Evolutionary conservation across 1,140 invertebrate species (phyloP).

Genomic region (Platyura marginata): DNA sequence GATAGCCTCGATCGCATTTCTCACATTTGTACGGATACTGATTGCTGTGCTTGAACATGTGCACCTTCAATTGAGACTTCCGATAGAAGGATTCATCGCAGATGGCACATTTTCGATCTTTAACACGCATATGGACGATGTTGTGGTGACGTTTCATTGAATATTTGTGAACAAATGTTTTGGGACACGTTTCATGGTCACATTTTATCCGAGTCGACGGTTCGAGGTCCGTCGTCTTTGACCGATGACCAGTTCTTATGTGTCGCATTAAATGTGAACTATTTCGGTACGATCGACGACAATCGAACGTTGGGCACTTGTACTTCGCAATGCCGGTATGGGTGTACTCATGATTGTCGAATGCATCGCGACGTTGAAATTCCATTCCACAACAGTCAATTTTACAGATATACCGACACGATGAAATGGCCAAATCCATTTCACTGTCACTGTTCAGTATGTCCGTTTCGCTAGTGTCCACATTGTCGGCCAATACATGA

Average conservation of each 20-base stretch:
- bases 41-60: slow-evolving; percentile 16
- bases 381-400: not conserved
- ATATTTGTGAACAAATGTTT: slow-evolving; percentile 13
- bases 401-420: not conserved
- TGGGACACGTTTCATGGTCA: slow-evolving; percentile 10
- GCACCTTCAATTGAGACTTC: slow-evolving; percentile 16
- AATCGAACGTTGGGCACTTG: slow-evolving; percentile 14
- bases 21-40: slow-evolving; percentile 14
- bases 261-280: slow-evolving; percentile 17
- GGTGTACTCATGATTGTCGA: not conserved
- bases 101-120: slow-evolving; percentile 12
- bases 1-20: slow-evolving; percentile 16
- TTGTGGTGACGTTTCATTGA: slow-evolving; percentile 19
- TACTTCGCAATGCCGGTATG: not conserved
- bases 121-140: slow-evolving; percentile 13
- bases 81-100: slow-evolving; percentile 18
- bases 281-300: slow-evolving; percentile 17
- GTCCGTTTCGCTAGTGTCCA: no score
- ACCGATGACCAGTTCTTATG: slow-evolving; percentile 15
- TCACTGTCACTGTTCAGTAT: no score
- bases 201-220: no score
- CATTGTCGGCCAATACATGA: no score
- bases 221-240: slow-evolving; percentile 2
- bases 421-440: no score
- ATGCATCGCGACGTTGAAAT: not conserved